Evolutionary conservation across 2,888 invertebrate species (phyloP), one percentile per base, ranked within the genome.

Genomic region (Megalurothrips usitatus): DNA sequence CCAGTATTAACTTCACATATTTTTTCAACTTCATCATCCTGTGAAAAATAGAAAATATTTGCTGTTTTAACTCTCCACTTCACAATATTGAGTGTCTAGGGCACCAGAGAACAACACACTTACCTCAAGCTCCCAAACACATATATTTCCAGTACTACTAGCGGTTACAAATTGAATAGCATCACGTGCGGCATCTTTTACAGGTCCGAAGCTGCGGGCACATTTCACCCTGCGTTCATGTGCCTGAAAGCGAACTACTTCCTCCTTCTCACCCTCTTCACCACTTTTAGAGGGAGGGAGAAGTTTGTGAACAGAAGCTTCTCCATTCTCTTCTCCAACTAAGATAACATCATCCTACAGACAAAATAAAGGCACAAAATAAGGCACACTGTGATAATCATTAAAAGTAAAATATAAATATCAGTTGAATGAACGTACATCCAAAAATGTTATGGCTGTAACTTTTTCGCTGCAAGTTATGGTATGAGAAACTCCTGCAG

Each of bases 261-360:
- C 68, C 26, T 75, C 26, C 12, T 26, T 1, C 4, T 75, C 26
- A 23, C 68, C 68, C 68, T 75, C 68, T 12, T 12, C 10, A 75
- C 26, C 68, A 2, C 8, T 26, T 11, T 12, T 12, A 11, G 68
- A 26, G 23, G 26, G 26, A 9, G 68, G 68, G 4, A 26, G 12
- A 26, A 75, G 68, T 12, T 75, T 75, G 12, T 75, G 68, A 10
- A 75, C 26, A 9, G 68, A 75, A 26, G 68, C 68, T 26, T 75
- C 68, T 0, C 96, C 95, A 88, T 92, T 91, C 85, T 95, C 94
- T 84, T 94, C 89, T 0, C 95, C 96, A 80, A 92, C 90, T 84
- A 92, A 89, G 80, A 95, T 86, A 49, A 89, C 87, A 80, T 91
- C 88, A 85, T 93, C 90, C 84, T 87, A 83, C 17, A 83, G 84